Percentiles rank a stretch among this genome's conserved stretches.
phyloP scores from a whole-genome alignment of 2,797 vertebrate species.

The Tamandua tetradactyla region DNA sequence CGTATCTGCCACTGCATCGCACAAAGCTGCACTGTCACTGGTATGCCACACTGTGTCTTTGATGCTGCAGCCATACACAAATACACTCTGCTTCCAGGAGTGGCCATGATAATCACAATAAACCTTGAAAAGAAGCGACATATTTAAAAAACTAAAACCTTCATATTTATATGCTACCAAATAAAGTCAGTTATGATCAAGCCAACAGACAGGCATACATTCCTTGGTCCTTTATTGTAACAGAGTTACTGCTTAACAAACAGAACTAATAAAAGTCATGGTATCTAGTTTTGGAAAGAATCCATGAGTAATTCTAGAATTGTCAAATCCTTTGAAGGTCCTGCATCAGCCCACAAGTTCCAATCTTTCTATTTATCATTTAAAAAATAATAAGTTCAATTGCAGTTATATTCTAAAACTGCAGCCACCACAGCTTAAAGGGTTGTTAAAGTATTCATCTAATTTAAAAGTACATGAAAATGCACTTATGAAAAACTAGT shows the following conservation, averaged over 20 bases:
- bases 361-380: neutral
- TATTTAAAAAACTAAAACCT: slow-evolving; percentile 65
- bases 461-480: slow-evolving; percentile 52
- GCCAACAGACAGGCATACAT: neutral
- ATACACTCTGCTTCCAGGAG: slow-evolving; percentile 99
- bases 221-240: neutral
- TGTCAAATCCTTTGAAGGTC: slow-evolving; percentile 27
- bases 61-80: slow-evolving; percentile 99
- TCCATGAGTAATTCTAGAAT: slow-evolving; percentile 15
- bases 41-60: slow-evolving; percentile 98
- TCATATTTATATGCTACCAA: neutral
- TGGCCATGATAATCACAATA: slow-evolving; percentile 99
- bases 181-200: slow-evolving; percentile 2
- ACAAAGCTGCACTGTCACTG: slow-evolving; percentile 88
- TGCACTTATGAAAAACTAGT: neutral
- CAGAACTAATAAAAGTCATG: slow-evolving; percentile 30
- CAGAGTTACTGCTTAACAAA: slow-evolving; percentile 36
- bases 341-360: neutral
- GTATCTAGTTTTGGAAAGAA: neutral
- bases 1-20: slow-evolving; percentile 92
- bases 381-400: slow-evolving; percentile 27
- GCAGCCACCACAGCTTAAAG: neutral
- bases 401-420: slow-evolving; percentile 3
- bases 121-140: slow-evolving; percentile 87
- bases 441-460: neutral